Evolutionary conservation across 2,113 vertebrate genomes (phyloP), one percentile per base, ranked within the genome.

Genomic region (Anser cygnoides): DNA sequence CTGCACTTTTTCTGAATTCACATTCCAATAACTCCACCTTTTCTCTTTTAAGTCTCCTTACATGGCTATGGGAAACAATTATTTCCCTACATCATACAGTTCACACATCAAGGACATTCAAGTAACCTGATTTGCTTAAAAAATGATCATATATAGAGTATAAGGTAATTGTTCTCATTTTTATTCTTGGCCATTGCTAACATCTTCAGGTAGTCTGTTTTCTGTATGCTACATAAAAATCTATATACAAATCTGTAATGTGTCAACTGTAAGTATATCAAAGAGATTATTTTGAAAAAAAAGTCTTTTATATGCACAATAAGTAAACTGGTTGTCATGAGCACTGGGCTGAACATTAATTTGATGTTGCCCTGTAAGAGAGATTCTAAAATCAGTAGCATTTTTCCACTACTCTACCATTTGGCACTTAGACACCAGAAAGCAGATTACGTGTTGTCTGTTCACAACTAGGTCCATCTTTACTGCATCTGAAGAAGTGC

Each of bases 71-170:
- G 26, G 72, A 66, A 71, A 62, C 22, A 3, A 11, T 18, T 55
- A 8, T 62, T 86, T 88, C n/a, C 52, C 31, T 3, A 23, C 12
- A 25, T 71, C 5, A 6, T 31, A 5, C 6, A n/a, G 23, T 10
- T 10, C 20, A 9, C 9, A 31, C 2, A 0, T 73, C 55, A 70
- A 71, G 18, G 22, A 33, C 6, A 7, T 44, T 19, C 0, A 58
- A 59, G 43, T 52, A 59, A 59, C 23, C 21, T 43, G 31, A 70
- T 31, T 41, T 43, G 80, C 16, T 11, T 73, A 62, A 88, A 88
- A 90, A 77, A 11, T 25, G 37, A 26, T 10, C 5, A 41, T 79
- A 8, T 26, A 10, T 52, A 11, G 65, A 62, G 12, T 25, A 10
- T 54, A 59, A 62, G 10, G 4, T 39, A 58, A 63, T 5, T 11